Evolutionary conservation across 2,888 invertebrate genomes (phyloP), one percentile per base, ranked within the genome.

Genomic region (Diadromus collaris): DNA sequence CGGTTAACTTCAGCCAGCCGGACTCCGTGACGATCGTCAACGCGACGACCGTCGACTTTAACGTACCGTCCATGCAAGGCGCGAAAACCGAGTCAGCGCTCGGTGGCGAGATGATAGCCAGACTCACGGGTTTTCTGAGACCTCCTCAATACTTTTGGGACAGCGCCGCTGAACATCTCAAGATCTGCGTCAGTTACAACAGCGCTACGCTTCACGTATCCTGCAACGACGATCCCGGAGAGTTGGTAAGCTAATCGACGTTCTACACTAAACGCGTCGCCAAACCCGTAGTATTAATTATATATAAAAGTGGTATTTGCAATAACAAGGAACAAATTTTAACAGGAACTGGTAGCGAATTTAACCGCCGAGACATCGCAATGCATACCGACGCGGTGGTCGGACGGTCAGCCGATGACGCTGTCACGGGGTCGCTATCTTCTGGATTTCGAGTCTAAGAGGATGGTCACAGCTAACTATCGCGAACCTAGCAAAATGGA

Each of bases 21-120:
- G 98, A 98, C 88, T 95, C 94, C 80, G 97, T 97, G 19, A 94
- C 94, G 0, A 95, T 97, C 54, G 95, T 97, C 6, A 97, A 97
- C 87, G 95, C 96, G 4, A 97, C 97, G 0, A 95, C 95, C 58
- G 96, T 92, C 34, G 96, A 96, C 85, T 96, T 97, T 91, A 94
- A 94, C 34, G 94, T 95, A 0, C 95, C 95, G 0, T 93, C 95
- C 0, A 94, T 94, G 91, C 91, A 92, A 6, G 93, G 94, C 65
- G 93, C 95, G 4, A 93, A 95, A 82, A 94, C 94, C 7, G 95
- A 96, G 86, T 93, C 93, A 16, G 94, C 94, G 0, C 91, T 93
- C 5, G 94, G 94, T 4, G 97, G 96, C 16, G 95, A 95, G 89
- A 94, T 95, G 92, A 92, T 94, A 27, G 96, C 97, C 0, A 92